Evolutionary conservation across 2,888 invertebrate genomes (phyloP), one percentile per base, ranked within the genome.

Genomic region (Coleophora flavipennella): DNA sequence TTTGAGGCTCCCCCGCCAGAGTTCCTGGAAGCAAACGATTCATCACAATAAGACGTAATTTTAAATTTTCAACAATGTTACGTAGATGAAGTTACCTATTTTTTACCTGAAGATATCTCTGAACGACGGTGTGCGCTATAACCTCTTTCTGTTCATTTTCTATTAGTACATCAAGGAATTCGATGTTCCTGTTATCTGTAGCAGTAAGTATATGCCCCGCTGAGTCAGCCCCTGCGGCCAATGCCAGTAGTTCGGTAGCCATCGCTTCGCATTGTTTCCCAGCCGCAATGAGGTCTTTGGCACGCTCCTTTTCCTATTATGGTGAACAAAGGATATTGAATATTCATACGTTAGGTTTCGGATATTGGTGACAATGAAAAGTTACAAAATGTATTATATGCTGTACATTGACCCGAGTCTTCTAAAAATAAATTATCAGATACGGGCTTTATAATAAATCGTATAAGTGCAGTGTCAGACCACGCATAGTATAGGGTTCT

Each of bases 121-220:
- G 98, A 39, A 98, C 97, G 44, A 97, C 96, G 1, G 97, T 97
- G 71, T 98, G 98, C 1, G 98, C 95, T 45, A 98, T 97, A 55
- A 95, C 95, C 84, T 97, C 97, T 70, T 98, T 99, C 70, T 99
- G 99, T 71, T 99, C 99, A 67, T 97, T 97, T 77, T 99, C 99
- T 55, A 99, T 99, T 33, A 99, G 87, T 0, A 98, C 95, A 69
- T 99, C 98, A 47, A 98, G 86, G 77, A 98, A 96, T 62, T 97
- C 98, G 13, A 95, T 92, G 65, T 96, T 97, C 42, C 96, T 87
- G 50, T 94, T 90, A 72, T 99, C 99, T 36, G 96, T 95, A 35
- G 99, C 96, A 39, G 97, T 96, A 31, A 99, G 88, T 44, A 99
- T 92, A 57, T 95, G 90, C 0, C 97, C 97, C 1, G 99, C 96